These are phyloP conservation scores for Enteromius thamalakanensis DNA, from an alignment of 2,797 vertebrate genomes.

Conservation along the genomic window DNA sequence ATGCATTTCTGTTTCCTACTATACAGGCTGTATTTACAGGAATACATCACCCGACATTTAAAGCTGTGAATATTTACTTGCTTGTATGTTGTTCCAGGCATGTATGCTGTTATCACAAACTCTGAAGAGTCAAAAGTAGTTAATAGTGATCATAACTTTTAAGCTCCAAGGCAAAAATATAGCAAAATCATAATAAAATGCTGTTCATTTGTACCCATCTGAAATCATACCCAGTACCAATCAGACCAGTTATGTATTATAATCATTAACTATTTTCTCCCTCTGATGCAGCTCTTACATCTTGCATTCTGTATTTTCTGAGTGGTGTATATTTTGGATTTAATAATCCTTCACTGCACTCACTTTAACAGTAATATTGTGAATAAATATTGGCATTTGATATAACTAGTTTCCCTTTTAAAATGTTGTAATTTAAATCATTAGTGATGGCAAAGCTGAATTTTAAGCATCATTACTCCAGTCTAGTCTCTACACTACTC, in stretches of 20 bases:
- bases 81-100: not conserved
- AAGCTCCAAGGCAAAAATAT: not conserved
- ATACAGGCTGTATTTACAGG: not conserved
- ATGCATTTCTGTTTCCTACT: slow-evolving; percentile 31
- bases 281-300: not conserved
- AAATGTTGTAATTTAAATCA: not conserved
- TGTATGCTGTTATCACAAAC: not conserved
- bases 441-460: not conserved
- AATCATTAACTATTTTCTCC: not conserved
- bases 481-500: not conserved
- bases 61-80: not conserved
- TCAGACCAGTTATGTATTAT: no score
- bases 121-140: not conserved
- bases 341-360: not conserved
- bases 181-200: not conserved
- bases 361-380: not conserved
- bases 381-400: not conserved
- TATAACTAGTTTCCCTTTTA: not conserved
- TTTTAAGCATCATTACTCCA: not conserved
- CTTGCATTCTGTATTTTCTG: not conserved
- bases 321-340: not conserved
- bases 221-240: not conserved
- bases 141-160: not conserved
- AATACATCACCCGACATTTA: not conserved
- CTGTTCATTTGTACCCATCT: not conserved